These are phyloP conservation scores for Ypsolopha sequella DNA, from an alignment of 2,888 invertebrate genomes.

Conservation along the genomic window DNA sequence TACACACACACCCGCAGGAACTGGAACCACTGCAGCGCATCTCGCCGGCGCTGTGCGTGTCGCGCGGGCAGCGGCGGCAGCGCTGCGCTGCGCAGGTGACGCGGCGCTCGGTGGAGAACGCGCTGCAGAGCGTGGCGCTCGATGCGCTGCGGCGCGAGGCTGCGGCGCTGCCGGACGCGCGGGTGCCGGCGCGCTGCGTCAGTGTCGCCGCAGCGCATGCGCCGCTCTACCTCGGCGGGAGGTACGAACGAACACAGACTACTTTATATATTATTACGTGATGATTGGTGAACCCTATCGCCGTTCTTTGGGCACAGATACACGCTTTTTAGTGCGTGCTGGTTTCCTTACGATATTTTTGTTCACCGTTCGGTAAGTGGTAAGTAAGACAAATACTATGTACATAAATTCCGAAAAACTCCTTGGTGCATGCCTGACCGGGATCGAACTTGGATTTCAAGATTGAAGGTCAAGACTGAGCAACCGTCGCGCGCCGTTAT, in stretches of 20 bases:
- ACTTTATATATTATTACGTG: no score
- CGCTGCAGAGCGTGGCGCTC: conserved; percentile 52
- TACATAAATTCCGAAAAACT: no score
- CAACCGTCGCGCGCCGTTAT: no score
- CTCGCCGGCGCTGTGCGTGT: conserved; percentile 48
- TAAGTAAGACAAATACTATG: no score
- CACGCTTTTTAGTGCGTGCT: no score
- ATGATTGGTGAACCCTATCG: no score
- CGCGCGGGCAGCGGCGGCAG: conserved; percentile 39
- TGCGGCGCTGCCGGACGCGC: conserved; percentile 63
- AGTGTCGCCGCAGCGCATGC: conserved; percentile 68
- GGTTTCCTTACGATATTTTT: no score
- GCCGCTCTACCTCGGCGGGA: conserved; percentile 75
- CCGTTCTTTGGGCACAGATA: no score
- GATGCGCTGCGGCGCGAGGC: conserved; percentile 33
- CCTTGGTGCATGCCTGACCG: no score
- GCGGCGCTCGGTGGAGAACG: conserved; percentile 74
- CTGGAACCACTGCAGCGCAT: conserved; percentile 47
- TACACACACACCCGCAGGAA: conserved; percentile 17
- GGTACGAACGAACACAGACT: conserved; percentile 39
- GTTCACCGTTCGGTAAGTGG: no score
- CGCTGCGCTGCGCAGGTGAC: conserved; percentile 70
- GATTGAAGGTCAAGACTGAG: no score
- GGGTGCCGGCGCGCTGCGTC: conserved; percentile 44
- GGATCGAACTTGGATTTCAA: no score